Percentiles rank a stretch among this genome's conserved stretches.
These are phyloP conservation scores for Deilephila elpenor DNA, from an alignment of 2,888 invertebrate species.

Conservation along the genomic window DNA sequence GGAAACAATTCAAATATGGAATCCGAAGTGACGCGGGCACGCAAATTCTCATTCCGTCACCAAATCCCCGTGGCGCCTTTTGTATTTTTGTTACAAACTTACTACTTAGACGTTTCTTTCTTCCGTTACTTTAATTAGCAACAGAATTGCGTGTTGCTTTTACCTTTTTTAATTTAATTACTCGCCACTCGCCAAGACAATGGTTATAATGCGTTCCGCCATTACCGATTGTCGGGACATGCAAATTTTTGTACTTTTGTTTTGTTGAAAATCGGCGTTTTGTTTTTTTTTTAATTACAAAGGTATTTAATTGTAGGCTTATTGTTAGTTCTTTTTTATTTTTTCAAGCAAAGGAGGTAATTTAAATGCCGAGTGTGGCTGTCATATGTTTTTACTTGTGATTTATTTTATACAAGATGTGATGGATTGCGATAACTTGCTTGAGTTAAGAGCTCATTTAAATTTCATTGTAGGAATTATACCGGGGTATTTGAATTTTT, in stretches of 20 bases:
- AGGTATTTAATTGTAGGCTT: constrained; percentile 23
- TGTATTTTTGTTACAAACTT: constrained; percentile 75
- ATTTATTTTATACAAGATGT: constrained; percentile 32
- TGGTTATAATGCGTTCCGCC: constrained; percentile 72
- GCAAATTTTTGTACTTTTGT: constrained; percentile 59
- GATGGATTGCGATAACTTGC: constrained; percentile 31
- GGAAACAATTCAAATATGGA: constrained; percentile 53
- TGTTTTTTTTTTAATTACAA: constrained; percentile 19
- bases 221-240: constrained; percentile 70
- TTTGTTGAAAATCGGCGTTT: constrained; percentile 23
- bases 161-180: constrained; percentile 82
- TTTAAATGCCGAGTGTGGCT: constrained; percentile 11
- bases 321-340: constrained; percentile 33
- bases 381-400: constrained; percentile 20
- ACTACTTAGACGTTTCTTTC: constrained; percentile 80
- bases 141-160: constrained; percentile 79
- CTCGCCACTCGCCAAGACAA: constrained; percentile 68
- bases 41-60: constrained; percentile 75
- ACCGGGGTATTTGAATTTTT: background rate
- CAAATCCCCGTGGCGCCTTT: constrained; percentile 69
- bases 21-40: constrained; percentile 72
- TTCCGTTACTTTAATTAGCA: constrained; percentile 81
- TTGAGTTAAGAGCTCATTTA: constrained; percentile 8
- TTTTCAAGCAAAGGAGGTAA: constrained; percentile 32
- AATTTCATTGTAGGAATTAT: background rate